Evolutionary conservation across 2,888 invertebrate genomes (phyloP).

Genomic region (Hydriomena furcata): DNA sequence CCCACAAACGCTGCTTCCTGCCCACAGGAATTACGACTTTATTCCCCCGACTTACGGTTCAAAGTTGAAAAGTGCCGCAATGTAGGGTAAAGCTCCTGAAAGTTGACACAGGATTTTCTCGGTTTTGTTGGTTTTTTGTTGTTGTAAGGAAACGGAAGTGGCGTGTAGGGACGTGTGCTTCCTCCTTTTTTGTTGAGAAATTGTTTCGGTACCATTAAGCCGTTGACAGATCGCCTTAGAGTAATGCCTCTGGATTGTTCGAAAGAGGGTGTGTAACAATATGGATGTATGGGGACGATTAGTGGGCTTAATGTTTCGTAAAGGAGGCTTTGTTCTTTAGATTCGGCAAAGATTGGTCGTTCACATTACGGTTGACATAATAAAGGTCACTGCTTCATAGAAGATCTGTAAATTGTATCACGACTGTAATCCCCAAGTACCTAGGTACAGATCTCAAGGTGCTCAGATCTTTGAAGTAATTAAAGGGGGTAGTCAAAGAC

Average conservation of each 20-base stretch:
- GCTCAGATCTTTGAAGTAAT: no score
- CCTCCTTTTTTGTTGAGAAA: conserved; percentile 80
- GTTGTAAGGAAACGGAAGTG: conserved; percentile 73
- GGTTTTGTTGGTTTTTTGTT: conserved; percentile 76
- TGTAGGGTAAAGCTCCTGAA: conserved; percentile 54
- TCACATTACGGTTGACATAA: no score
- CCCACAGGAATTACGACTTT: conserved; percentile 37
- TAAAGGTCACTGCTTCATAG: no score
- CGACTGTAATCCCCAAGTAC: no score
- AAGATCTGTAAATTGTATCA: no score
- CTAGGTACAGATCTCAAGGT: no score
- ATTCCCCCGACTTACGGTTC: not conserved
- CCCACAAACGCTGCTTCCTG: conserved; percentile 7
- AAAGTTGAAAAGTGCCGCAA: conserved; percentile 31
- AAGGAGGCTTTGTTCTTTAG: conserved; percentile 15
- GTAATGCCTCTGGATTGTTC: conserved; percentile 75
- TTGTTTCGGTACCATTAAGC: conserved; percentile 82
- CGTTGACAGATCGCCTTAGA: conserved; percentile 80
- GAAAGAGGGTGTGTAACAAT: conserved; percentile 60
- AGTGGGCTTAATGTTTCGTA: conserved; percentile 27
- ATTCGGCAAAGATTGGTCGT: no score
- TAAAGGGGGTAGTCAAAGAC: no score
- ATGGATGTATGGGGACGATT: conserved; percentile 42
- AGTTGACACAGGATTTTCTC: conserved; percentile 68
- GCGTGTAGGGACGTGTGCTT: conserved; percentile 77